Conservation (phyloP, 1,140 invertebrate genomes). For the Neodiprion fabricii region DNA sequence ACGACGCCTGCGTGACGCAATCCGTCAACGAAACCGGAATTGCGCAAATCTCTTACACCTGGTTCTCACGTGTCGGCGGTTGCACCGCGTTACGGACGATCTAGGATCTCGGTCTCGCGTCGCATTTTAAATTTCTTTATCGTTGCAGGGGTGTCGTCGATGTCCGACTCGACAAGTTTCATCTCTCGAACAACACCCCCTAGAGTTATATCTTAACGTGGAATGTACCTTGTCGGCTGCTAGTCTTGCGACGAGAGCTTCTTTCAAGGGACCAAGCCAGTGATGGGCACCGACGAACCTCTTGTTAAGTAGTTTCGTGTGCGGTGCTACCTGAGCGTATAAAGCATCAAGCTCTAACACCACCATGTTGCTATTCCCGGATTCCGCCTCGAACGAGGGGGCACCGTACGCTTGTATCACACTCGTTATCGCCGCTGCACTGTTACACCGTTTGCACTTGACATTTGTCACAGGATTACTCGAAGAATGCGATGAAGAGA, state of each 20-base stretch:
- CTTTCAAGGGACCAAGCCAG: conserved; percentile 79
- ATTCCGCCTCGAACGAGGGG: conserved; percentile 9
- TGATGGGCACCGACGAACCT: conserved; percentile 87
- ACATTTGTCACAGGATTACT: neutral
- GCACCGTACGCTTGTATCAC: neutral
- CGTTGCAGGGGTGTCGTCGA: too few species aligned
- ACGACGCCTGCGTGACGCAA: neutral
- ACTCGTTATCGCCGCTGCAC: neutral
- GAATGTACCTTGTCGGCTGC: conserved; percentile 58
- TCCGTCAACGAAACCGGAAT: neutral
- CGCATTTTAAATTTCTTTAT: too few species aligned
- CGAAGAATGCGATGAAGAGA: too few species aligned
- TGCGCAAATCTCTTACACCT: neutral
- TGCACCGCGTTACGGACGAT: too few species aligned
- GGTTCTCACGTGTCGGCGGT: neutral
- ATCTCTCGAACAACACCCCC: too few species aligned
- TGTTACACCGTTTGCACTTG: neutral
- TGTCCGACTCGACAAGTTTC: too few species aligned
- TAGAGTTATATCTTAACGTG: neutral
- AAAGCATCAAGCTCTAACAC: conserved; percentile 76
- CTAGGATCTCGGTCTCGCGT: too few species aligned
- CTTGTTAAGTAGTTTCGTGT: conserved; percentile 86
- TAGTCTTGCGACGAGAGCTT: conserved; percentile 56
- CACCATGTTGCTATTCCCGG: conserved; percentile 66
- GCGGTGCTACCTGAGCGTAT: conserved; percentile 78